Evolutionary conservation across 1,140 invertebrate genomes (phyloP).

Genomic region (Cydia strobilella): DNA sequence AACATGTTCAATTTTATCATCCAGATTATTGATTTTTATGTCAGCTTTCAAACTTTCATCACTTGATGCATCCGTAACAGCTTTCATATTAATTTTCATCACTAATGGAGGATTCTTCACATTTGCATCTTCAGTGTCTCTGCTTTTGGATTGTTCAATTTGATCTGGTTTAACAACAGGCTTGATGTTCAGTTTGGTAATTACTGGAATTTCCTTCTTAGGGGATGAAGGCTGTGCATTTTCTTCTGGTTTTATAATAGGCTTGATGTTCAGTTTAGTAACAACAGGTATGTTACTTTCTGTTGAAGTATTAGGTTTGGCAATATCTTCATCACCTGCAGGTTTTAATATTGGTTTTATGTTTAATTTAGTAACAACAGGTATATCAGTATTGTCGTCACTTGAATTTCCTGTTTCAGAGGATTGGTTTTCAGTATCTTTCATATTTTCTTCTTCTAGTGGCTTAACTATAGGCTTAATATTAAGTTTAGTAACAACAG

Average conservation of each 20-base stretch:
- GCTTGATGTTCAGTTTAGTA: slow-evolving; percentile 77
- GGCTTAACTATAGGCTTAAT: slow-evolving; percentile 77
- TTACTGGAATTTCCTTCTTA: slow-evolving; percentile 33
- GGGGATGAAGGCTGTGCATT: slow-evolving; percentile 29
- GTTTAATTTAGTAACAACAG: slow-evolving; percentile 67
- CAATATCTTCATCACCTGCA: slow-evolving; percentile 26
- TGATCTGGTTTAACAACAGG: slow-evolving; percentile 45
- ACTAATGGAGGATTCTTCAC: slow-evolving; percentile 69
- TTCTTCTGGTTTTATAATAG: slow-evolving; percentile 70
- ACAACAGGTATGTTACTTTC: slow-evolving; percentile 74
- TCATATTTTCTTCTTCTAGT: slow-evolving; percentile 58
- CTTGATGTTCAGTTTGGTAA: slow-evolving; percentile 49
- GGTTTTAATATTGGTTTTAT: slow-evolving; percentile 72
- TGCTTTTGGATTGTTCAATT: slow-evolving; percentile 44
- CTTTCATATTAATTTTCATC: slow-evolving; percentile 76
- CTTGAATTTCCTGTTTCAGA: slow-evolving; percentile 72
- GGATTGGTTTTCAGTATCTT: slow-evolving; percentile 70
- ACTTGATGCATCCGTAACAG: slow-evolving; percentile 49
- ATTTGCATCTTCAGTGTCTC: slow-evolving; percentile 48
- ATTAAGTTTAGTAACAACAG: slow-evolving; percentile 76
- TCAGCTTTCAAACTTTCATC: slow-evolving; percentile 47
- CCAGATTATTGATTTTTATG: slow-evolving; percentile 38
- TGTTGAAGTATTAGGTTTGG: slow-evolving; percentile 18
- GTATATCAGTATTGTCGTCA: slow-evolving; percentile 70
- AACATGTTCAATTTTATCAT: slow-evolving; percentile 41